Conservation (phyloP, 2,797 vertebrate genomes). For the Merluccius polli region DNA sequence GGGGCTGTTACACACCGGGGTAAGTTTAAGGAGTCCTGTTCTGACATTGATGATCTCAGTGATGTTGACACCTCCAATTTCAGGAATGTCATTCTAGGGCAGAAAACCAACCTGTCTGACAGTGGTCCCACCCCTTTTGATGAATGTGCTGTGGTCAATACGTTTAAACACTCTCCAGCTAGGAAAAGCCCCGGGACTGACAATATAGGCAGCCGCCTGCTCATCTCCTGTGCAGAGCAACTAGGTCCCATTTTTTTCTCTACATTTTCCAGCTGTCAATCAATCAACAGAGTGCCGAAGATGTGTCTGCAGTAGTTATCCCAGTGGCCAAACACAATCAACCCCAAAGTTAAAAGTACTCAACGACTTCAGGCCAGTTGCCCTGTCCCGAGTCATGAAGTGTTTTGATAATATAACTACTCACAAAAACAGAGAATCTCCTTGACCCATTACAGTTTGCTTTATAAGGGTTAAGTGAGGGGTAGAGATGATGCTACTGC, state of each 20-base stretch:
- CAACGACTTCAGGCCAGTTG: neutral
- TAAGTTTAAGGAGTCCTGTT: too few species aligned
- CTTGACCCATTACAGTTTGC: neutral
- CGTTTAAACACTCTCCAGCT: neutral
- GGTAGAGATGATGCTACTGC: neutral
- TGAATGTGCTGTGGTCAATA: neutral
- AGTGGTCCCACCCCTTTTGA: slow-evolving; percentile 3
- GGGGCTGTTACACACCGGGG: too few species aligned
- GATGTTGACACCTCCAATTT: slow-evolving; percentile 1
- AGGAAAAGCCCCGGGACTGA: neutral
- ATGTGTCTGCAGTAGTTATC: too few species aligned
- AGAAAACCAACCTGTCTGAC: neutral
- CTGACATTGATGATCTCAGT: too few species aligned
- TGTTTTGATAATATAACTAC: too few species aligned
- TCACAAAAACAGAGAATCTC: neutral
- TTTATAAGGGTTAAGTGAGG: too few species aligned
- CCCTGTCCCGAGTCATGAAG: neutral
- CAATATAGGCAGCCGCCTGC: neutral
- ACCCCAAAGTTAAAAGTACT: neutral
- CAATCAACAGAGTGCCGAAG: neutral
- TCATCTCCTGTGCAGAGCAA: neutral
- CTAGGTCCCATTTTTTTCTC: too few species aligned
- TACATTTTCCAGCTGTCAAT: too few species aligned
- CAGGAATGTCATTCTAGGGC: slow-evolving; percentile 1
- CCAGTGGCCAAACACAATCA: neutral